Conservation (phyloP, 2,113 vertebrate genomes). For the Phylloscopus trochiloides region DNA sequence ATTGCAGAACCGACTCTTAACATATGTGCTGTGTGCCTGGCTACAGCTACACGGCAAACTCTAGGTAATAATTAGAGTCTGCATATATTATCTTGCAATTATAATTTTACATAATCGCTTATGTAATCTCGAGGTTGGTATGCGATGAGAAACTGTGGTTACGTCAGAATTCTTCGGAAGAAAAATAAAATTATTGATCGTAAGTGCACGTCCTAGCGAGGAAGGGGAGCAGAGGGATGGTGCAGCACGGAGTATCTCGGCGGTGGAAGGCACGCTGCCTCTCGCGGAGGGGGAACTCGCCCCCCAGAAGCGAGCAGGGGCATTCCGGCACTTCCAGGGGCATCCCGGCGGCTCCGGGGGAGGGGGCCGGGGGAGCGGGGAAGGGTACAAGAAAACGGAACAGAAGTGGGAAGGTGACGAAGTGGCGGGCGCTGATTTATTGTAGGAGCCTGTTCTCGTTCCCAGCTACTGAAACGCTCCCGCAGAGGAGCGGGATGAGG, state of each 20-base stretch:
- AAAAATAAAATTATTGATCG: constrained; percentile 21
- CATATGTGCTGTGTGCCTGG: neutral
- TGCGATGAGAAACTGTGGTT: neutral
- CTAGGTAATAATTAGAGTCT: constrained; percentile 18
- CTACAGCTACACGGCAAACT: neutral
- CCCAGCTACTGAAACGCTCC: constrained; percentile 85
- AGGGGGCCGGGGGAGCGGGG: neutral
- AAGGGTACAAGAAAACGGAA: neutral
- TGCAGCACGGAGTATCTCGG: neutral
- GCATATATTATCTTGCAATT: constrained; percentile 26
- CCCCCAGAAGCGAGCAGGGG: neutral
- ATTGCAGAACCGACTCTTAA: neutral
- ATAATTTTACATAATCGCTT: constrained; percentile 49
- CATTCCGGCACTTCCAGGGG: neutral
- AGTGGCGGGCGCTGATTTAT: constrained; percentile 82
- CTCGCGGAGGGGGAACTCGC: neutral
- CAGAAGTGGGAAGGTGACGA: constrained; percentile 66
- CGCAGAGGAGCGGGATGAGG: neutral
- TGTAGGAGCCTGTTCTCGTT: constrained; percentile 82
- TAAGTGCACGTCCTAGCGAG: constrained; percentile 26
- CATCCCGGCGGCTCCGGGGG: neutral
- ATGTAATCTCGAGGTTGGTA: constrained; percentile 39
- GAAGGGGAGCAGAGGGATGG: constrained; percentile 1
- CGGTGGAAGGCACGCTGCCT: neutral
- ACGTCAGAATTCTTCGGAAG: constrained; percentile 60